phyloP scores from a whole-genome alignment of 2,797 vertebrate genomes.

The Argya squamiceps region DNA sequence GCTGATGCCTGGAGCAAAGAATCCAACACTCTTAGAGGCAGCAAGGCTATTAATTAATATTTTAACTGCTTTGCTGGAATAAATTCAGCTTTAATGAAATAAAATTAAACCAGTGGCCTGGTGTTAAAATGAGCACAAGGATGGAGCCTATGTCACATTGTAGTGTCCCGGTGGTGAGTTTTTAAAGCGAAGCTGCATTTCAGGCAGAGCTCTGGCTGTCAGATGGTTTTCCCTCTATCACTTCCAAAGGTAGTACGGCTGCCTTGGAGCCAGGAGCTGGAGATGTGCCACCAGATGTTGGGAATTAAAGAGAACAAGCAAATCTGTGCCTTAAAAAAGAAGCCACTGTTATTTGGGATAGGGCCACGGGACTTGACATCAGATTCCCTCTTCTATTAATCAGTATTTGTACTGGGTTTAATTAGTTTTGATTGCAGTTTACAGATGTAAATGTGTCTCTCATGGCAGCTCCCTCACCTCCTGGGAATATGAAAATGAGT shows the following conservation, averaged over 20 bases:
- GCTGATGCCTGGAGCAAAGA: neutral
- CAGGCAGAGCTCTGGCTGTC: neutral
- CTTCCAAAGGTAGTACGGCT: neutral
- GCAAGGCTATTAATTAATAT: neutral
- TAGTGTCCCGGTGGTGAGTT: neutral
- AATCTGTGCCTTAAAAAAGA: neutral
- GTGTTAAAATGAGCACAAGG: neutral
- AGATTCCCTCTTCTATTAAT: conserved; percentile 13
- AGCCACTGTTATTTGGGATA: neutral
- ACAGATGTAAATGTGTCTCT: conserved; percentile 51
- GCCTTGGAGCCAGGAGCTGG: neutral
- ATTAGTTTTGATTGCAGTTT: conserved; percentile 39
- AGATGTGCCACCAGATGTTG: neutral
- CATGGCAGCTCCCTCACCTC: neutral
- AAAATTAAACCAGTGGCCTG: neutral
- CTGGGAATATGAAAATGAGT: neutral
- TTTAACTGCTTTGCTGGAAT: conserved; percentile 23
- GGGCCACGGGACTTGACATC: neutral
- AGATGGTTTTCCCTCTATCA: neutral
- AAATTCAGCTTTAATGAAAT: neutral
- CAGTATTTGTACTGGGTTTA: conserved; percentile 25
- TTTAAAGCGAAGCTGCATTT: neutral
- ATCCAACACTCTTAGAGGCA: neutral
- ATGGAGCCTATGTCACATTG: neutral
- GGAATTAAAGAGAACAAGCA: neutral